Conservation (phyloP, 2,797 vertebrate species). For the Argentina silus region DNA sequence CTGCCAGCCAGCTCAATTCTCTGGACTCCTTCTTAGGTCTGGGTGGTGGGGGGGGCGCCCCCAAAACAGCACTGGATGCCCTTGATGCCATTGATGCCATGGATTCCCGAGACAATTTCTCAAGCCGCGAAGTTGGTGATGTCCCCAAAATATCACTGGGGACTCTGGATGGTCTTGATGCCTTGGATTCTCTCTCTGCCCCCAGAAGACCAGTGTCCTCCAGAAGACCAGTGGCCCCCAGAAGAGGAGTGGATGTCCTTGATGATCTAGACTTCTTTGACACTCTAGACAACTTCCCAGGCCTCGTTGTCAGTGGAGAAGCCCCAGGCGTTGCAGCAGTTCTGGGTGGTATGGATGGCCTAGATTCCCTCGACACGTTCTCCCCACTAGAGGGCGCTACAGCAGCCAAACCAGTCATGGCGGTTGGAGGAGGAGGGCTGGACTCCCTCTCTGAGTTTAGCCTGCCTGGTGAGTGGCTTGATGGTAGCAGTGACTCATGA, state of each 20-base stretch:
- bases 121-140: not conserved
- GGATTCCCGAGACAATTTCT: constrained; percentile 69
- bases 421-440: constrained; percentile 43
- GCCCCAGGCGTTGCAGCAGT: too few species aligned
- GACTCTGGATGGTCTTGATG: constrained; percentile 17
- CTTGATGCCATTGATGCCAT: constrained; percentile 57
- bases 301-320: too few species aligned
- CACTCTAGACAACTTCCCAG: too few species aligned
- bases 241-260: too few species aligned
- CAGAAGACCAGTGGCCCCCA: too few species aligned
- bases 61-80: not conserved
- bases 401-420: constrained; percentile 26
- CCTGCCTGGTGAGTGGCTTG: constrained; percentile 60
- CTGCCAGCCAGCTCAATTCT: constrained; percentile 80
- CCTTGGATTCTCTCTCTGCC: constrained; percentile 51
- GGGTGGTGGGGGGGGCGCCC: not conserved
- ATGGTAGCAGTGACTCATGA: not conserved
- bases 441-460: constrained; percentile 67
- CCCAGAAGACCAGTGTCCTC: too few species aligned
- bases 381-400: constrained; percentile 18
- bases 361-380: constrained; percentile 81
- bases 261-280: too few species aligned
- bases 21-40: constrained; percentile 80
- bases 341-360: not conserved
- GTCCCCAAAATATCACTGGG: constrained; percentile 5